These are phyloP conservation scores for Ceyx melanurus DNA, from an alignment of 2,113 vertebrate species.

Conservation along the genomic window DNA sequence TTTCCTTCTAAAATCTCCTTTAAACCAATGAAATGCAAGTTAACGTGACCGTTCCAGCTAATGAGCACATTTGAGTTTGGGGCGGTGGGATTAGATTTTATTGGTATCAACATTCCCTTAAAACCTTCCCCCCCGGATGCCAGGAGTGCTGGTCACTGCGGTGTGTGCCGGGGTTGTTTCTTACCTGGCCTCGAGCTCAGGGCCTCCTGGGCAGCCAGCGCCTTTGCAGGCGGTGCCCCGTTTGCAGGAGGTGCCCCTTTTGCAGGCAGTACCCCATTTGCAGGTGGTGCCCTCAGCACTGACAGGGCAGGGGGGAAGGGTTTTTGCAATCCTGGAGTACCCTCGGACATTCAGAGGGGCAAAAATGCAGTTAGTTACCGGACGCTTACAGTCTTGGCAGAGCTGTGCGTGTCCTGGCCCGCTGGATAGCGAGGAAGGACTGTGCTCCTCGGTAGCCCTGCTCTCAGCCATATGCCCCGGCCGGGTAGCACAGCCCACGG, in stretches of 20 bases:
- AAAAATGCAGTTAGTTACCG: neutral
- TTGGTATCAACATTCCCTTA: neutral
- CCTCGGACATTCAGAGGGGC: neutral
- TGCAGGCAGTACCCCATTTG: no score
- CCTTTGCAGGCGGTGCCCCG: neutral
- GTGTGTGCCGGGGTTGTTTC: rapidly evolving
- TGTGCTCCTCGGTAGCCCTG: neutral
- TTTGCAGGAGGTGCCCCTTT: no score
- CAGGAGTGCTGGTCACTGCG: neutral
- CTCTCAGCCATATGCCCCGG: neutral
- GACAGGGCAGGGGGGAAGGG: neutral
- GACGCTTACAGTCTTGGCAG: neutral
- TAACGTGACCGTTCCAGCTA: slow-evolving; percentile 6
- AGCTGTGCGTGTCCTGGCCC: neutral
- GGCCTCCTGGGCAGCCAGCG: neutral
- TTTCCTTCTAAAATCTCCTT: slow-evolving; percentile 14
- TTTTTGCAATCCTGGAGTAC: slow-evolving; percentile 1
- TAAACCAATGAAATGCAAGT: slow-evolving; percentile 38
- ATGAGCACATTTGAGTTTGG: neutral
- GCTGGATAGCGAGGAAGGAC: neutral
- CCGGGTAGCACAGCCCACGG: neutral
- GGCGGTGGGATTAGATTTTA: neutral
- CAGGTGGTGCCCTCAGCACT: neutral
- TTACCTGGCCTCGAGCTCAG: neutral
- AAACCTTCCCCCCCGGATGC: neutral